Evolutionary conservation across 2,888 invertebrate species (phyloP), one percentile per base, ranked within the genome.

Genomic region (Cloeon dipterum): DNA sequence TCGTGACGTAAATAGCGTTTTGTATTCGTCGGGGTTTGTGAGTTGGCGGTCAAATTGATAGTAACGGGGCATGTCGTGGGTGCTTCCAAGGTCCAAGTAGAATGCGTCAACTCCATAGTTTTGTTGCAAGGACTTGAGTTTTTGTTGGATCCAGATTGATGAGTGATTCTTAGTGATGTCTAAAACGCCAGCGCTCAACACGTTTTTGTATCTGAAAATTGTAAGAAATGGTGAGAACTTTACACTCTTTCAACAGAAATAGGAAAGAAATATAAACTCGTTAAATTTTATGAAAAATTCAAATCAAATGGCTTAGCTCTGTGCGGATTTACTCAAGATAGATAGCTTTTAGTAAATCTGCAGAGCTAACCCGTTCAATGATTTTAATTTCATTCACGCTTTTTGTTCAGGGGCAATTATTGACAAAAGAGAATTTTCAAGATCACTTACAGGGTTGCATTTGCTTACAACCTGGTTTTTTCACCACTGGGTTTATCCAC

Each of bases 91-190:
- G 52, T 81, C 88, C 36, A 81, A 65, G 54, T 72, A 86, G 53
- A 83, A 86, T 0, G 85, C 77, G 49, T 86, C 79, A 3, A 94
- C 73, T 37, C 77, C 69, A 46, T 81, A 81, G 37, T 71, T 68
- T 10, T 68, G 65, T 39, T 72, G 67, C 0, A 89, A 62, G 0
- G 62, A 59, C 46, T 74, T 68, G 4, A 93, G 58, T 50, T 81
- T 77, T 13, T 66, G 65, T 29, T 73, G 56, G 2, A 85, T 54
- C 91, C 91, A 91, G 0, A 76, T 70, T 1, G 77, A 61, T 0
- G 86, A 77, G 32, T 68, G 65, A 46, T 77, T 74, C 11, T 85
- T 82, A 0, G 88, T 88, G 4, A 88, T 68, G 51, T 94, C 91
- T 39, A 94, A 52, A 3, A 88, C 75, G 0, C 78, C 79, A 10